Evolutionary conservation across 92 coral and sea anemone genomes (phyloP).

Genomic region (Paramuricea clavata): DNA sequence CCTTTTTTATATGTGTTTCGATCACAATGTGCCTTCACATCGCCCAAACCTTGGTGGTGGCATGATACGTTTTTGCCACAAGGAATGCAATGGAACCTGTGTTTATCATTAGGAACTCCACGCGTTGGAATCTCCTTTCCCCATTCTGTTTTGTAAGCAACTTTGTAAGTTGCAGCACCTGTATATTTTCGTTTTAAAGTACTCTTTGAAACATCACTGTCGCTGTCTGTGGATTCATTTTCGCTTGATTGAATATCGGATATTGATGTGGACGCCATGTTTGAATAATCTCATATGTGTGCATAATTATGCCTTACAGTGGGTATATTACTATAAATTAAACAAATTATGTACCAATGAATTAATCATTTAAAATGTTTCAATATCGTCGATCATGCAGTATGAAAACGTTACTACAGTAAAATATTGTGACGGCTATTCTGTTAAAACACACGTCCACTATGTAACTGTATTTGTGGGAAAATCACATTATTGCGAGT

Average conservation of each 20-base stretch:
- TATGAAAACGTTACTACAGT: no score
- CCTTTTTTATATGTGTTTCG: constrained; percentile 10
- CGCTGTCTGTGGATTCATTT: neutral
- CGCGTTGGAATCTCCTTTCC: constrained; percentile 1
- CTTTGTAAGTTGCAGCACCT: constrained; percentile 28
- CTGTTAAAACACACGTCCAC: no score
- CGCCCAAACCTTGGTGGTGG: constrained; percentile 33
- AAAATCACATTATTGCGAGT: no score
- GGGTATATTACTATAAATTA: no score
- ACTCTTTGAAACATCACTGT: neutral
- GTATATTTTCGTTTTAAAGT: neutral
- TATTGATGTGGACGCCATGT: constrained; percentile 2
- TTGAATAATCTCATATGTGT: neutral
- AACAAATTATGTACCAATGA: neutral
- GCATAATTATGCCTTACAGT: no score
- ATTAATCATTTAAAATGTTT: no score
- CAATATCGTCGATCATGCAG: no score
- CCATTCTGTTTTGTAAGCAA: constrained; percentile 24
- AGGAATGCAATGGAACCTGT: constrained; percentile 29
- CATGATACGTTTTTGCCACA: constrained; percentile 30
- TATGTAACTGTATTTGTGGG: no score
- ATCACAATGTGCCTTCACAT: constrained; percentile 6
- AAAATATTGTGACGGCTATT: no score
- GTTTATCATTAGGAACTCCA: neutral
- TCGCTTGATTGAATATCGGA: neutral